Evolutionary conservation across 2,797 vertebrate genomes (phyloP), one percentile per base, ranked within the genome.

Genomic region (Gephyroberyx darwinii): DNA sequence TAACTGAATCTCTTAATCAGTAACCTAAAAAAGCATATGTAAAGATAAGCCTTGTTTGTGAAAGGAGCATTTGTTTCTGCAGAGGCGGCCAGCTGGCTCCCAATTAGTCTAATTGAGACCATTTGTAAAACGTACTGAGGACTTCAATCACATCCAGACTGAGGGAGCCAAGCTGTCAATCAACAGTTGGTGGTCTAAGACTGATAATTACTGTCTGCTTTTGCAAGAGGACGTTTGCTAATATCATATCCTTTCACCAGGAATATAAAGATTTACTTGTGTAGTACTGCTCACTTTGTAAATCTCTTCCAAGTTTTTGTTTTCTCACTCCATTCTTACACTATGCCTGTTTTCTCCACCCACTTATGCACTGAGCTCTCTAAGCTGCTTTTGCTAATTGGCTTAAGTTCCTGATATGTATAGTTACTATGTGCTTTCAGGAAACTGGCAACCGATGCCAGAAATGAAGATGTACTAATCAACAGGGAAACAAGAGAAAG

Each of bases 181-280:
- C 71, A 76, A 6, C 58, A 61, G 22, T 33, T 33, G 48, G 17
- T 51, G 1, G 45, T 64, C 26, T 20, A 26, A 37, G 14, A 60
- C 52, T 58, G 51, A 76, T 77, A 76, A 77, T 78, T 43, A 71
- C 70, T 58, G 60, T 81, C 78, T 79, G 71, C 56, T 66, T 55
- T 71, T 26, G 45, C 22, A 61, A 61, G 69, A 14, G 30, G 55
- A 68, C 12, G 19, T 51, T 50, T 7, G 35, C 35, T 20, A 55
- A 35, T 65, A 74, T 74, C 30, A 65, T 52, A 31, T 2, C 26
- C 19, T 48, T 62, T 59, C 10, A 56, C 5, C 33, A 30, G 33
- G 13, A 47, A 61, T 53, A 14, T 60, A 2, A 47, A 55, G 41
- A 43, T 52, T n/a, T 47, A 17, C 39, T 37, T 54, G 26, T 12